Evolutionary conservation across 35 echinoderm and acorn worm genomes (phyloP).

Genomic region (Strongylocentrotus purpuratus): DNA sequence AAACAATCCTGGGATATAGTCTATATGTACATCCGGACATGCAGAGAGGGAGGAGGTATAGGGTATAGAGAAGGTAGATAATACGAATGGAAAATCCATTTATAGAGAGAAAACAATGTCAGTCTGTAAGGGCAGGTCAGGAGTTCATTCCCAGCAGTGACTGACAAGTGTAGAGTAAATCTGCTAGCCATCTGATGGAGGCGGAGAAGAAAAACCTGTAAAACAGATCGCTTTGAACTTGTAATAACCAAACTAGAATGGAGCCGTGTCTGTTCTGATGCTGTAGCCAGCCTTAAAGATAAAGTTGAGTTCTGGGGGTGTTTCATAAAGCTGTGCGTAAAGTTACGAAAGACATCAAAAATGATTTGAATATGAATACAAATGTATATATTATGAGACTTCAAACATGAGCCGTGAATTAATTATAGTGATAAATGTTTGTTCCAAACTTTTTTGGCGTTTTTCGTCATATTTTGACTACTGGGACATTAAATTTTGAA

Average conservation of each 20-base stretch:
- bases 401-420: no score
- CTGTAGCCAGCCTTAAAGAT: no score
- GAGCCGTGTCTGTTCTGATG: no score
- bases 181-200: not conserved
- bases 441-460: no score
- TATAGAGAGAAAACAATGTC: slow-evolving; percentile 14
- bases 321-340: no score
- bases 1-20: not conserved
- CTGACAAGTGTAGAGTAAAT: not conserved
- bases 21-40: not conserved
- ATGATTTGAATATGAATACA: no score
- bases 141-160: not conserved
- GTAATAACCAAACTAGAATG: not conserved
- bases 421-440: no score
- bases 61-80: not conserved
- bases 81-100: not conserved
- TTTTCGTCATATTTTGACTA: no score
- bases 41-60: not conserved
- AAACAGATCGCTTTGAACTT: not conserved
- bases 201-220: not conserved
- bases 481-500: no score
- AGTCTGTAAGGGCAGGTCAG: not conserved
- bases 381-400: no score
- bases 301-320: no score
- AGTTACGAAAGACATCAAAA: no score